A percentile compares a stretch with the other conserved stretches of the same genome.
Conservation (phyloP, 2,888 invertebrate species). For the Oxystoma pomonae region DNA sequence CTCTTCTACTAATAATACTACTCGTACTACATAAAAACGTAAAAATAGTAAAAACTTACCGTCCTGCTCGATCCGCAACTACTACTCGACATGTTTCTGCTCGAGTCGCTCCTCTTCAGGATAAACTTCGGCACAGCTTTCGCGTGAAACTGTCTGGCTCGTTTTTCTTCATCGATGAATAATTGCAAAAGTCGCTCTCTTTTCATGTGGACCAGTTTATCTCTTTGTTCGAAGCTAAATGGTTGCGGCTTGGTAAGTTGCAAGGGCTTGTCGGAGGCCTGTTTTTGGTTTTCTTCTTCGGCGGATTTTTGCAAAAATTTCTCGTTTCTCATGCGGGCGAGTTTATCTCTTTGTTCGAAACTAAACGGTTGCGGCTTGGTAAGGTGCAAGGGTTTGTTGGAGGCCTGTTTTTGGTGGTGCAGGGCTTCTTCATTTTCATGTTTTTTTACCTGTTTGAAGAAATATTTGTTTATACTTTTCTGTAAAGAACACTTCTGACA, state of each 20-base stretch:
- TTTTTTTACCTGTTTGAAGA: too few species aligned
- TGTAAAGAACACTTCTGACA: too few species aligned
- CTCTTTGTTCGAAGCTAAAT: background rate
- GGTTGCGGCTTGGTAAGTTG: background rate
- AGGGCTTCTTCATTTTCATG: too few species aligned
- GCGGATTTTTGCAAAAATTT: too few species aligned
- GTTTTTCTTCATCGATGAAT: conserved; percentile 54
- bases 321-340: too few species aligned
- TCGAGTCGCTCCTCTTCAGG: conserved; percentile 3
- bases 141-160: conserved; percentile 65
- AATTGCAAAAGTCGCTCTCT: conserved; percentile 30
- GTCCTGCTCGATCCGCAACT: conserved; percentile 8
- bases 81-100: conserved; percentile 6
- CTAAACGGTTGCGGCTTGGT: conserved; percentile 56
- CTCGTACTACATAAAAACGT: too few species aligned
- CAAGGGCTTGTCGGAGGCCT: background rate
- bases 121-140: conserved; percentile 56
- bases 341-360: conserved; percentile 64
- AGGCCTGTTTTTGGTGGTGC: too few species aligned
- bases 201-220: conserved; percentile 44
- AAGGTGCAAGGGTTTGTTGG: conserved; percentile 4
- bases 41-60: conserved; percentile 11
- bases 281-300: too few species aligned
- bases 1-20: too few species aligned
- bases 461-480: too few species aligned